Evolutionary conservation across 2,113 vertebrate species (phyloP), one percentile per base, ranked within the genome.

Genomic region (Laticauda laticaudata): DNA sequence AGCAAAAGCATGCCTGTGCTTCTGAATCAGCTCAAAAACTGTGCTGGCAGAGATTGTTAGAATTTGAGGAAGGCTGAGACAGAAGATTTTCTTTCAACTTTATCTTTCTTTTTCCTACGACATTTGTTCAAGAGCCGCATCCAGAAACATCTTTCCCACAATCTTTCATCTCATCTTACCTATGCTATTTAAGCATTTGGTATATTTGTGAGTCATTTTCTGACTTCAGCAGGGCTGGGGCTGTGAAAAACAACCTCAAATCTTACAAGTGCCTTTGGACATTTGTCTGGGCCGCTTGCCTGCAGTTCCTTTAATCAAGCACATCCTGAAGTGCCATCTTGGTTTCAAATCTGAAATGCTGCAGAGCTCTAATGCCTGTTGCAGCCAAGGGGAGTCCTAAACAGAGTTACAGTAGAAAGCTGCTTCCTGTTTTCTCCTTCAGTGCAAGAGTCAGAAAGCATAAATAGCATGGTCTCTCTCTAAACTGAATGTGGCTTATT

Each of bases 401-500:
- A 43, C 39, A 54, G 39, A 55, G 53, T 48, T 29, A 81, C 24
- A 14, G 53, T 23, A 20, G 20, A 10, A 18, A 29, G 7, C 23
- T 54, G 61, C 39, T 55, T 61, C 26, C 51, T 59, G 20, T 89
- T 86, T 89, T 29, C 29, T 20, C 39, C 7, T 75, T 56, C 86
- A 88, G 39, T 55, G 34, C 26, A 48, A 9, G 45, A 53, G 7
- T 24, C 14, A 34, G 54, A 88, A 87, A 86, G 21, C 56, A 54
- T 55, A 59, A 91, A 39, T 90, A 12, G 51, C 20, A 24, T 9
- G 21, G 14, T 57, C 54, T 93, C 86, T 2, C 53, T 69, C 61
- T 61, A 15, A 56, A 61, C 53, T 53, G 59, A 88, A 89, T 91
- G 53, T 89, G 93, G 24, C 90, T 93, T 89, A 87, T 53, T 61